Evolutionary conservation across 2,113 vertebrate genomes (phyloP), one percentile per base, ranked within the genome.

Genomic region (Rousettus leschenaultii): DNA sequence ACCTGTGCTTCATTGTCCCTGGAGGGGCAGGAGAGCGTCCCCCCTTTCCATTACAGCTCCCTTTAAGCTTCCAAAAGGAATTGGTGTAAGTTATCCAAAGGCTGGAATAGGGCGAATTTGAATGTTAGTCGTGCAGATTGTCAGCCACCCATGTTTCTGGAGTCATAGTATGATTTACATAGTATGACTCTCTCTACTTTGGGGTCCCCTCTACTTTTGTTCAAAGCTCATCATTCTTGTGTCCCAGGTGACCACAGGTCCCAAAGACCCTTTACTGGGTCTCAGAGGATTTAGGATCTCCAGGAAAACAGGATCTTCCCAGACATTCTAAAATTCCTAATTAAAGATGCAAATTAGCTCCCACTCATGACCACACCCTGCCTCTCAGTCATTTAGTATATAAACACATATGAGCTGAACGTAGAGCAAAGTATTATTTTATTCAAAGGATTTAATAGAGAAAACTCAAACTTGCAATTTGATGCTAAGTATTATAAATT

Each of bases 351-450:
- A 16, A 7, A 24, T 61, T 43, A 79, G n/a, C 40, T 79, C 38
- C 51, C 51, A 75, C 7, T 73, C 4, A 68, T 12, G n/a, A n/a
- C 10, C 22, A 68, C 19, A 18, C 10, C 9, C 35, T 74, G 21
- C 15, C 61, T 21, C 19, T n/a, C 2, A 2, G 33, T 30, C 71
- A 33, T 65, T 59, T 24, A 10, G 38, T 12, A 22, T 84, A 55
- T 74, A 94, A 78, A 55, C 12, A 35, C 3, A 53, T 3, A 51
- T 13, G 51, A 57, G 21, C 15, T 30, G n/a, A 57, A 51, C 0
- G 13, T 22, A 65, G 45, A 88, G 8, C 22, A 88, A 40, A 77
- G 45, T 61, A 48, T 33, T 59, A 55, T 63, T 95, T 80, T 92
- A 33, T 88, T 80, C 65, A 80, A 70, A 74, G 35, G 8, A 63